Evolutionary conservation across 2,797 vertebrate species (phyloP).

Genomic region (Poecilia gillii): DNA sequence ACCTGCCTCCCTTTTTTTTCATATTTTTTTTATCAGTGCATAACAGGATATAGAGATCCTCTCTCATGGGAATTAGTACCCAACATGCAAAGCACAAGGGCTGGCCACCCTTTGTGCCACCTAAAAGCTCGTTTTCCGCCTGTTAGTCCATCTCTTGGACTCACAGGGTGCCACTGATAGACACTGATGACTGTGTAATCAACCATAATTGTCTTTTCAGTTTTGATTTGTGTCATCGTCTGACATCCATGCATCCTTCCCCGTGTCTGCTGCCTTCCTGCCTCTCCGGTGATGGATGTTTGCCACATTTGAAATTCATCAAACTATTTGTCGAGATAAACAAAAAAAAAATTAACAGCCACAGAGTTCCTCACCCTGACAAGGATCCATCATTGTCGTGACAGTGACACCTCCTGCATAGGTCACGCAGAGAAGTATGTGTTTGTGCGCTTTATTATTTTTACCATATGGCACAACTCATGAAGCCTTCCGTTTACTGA

Average conservation of each 20-base stretch:
- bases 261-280: conserved; percentile 42
- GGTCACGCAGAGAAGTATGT: conserved; percentile 32
- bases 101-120: conserved; percentile 88
- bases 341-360: conserved; percentile 67
- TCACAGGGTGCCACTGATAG: conserved; percentile 88
- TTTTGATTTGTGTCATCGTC: conserved; percentile 99
- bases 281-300: conserved; percentile 62
- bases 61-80: conserved; percentile 76
- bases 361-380: conserved; percentile 63
- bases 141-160: conserved; percentile 93
- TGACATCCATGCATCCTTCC: conserved; percentile 66
- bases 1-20: conserved; percentile 49
- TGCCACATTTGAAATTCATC: conserved; percentile 72
- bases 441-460: conserved; percentile 38
- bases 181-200: conserved; percentile 99
- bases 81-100: conserved; percentile 77
- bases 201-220: conserved; percentile 99
- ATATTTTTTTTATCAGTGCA: conserved; percentile 70
- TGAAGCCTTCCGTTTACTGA: conserved; percentile 18
- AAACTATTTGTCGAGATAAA: conserved; percentile 64
- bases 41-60: conserved; percentile 75
- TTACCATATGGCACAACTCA: conserved; percentile 42
- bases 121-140: conserved; percentile 99
- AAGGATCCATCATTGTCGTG: conserved; percentile 67
- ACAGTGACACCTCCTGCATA: conserved; percentile 37